Percentiles rank a stretch among this genome's conserved stretches.
Evolutionary conservation across 2,797 vertebrate species (phyloP).

Genomic region (Labeo calbasu): DNA sequence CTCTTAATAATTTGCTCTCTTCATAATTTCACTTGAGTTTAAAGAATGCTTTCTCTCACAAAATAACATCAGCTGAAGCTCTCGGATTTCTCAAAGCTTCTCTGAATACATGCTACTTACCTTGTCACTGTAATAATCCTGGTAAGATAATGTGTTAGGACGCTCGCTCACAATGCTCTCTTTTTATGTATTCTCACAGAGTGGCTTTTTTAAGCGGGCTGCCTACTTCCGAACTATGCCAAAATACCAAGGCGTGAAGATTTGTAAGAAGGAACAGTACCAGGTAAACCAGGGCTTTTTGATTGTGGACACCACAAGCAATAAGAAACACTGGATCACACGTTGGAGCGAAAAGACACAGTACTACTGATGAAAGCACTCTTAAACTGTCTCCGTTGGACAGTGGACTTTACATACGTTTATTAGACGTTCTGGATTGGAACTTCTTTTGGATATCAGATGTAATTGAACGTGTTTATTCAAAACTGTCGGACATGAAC

Average conservation of each 20-base stretch:
- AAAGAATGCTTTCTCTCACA: conserved; percentile 15
- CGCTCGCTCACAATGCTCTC: background rate
- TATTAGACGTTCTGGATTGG: background rate
- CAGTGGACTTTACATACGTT: background rate
- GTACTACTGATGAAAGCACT: conserved; percentile 38
- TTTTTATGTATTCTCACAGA: conserved; percentile 69
- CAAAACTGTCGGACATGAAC: background rate
- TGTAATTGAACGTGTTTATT: background rate
- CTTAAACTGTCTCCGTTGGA: background rate
- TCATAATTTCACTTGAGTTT: conserved; percentile 7
- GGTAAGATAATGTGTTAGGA: background rate
- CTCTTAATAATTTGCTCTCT: conserved; percentile 5
- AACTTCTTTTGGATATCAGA: background rate
- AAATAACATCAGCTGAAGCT: background rate
- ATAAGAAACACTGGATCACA: conserved; percentile 86
- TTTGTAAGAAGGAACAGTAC: conserved; percentile 81
- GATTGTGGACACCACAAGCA: conserved; percentile 65
- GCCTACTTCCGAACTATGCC: conserved; percentile 79
- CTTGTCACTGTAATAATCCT: background rate
- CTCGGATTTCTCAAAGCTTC: background rate
- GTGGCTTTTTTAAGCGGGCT: conserved; percentile 85
- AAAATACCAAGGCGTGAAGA: conserved; percentile 85
- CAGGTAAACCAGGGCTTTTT: conserved; percentile 74
- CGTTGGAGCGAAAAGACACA: conserved; percentile 78
- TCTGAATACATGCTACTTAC: background rate